A percentile compares a stretch with the other conserved stretches of the same genome.
Evolutionary conservation across 2,113 vertebrate genomes (phyloP).

Genomic region (Hypomesus transpacificus): DNA sequence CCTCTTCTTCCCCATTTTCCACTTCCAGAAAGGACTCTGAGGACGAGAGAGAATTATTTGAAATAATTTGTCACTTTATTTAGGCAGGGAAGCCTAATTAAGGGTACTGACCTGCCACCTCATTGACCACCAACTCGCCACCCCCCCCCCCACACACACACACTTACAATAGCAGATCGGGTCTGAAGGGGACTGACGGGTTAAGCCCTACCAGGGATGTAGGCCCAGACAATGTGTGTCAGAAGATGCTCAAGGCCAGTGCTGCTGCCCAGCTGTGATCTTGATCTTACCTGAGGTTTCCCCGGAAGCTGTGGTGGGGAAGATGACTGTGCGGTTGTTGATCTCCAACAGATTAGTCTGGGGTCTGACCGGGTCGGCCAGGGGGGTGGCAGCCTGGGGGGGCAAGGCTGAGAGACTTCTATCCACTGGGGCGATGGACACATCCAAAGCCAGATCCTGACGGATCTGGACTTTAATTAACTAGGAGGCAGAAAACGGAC

Average conservation of each 20-base stretch:
- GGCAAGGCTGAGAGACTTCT: slow-evolving; percentile 49
- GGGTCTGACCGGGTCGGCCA: slow-evolving; percentile 60
- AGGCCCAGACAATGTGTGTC: too few relatives aligned
- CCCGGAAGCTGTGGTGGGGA: slow-evolving; percentile 77
- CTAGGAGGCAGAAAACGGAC: slow-evolving; percentile 52
- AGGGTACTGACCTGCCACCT: background rate
- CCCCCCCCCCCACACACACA: too few relatives aligned
- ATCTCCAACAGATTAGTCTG: slow-evolving; percentile 72
- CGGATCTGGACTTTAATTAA: slow-evolving; percentile 85
- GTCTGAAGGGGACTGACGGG: too few relatives aligned
- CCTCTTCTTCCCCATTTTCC: slow-evolving; percentile 77
- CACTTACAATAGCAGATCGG: too few relatives aligned
- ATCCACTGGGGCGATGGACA: slow-evolving; percentile 55
- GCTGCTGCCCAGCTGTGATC: background rate
- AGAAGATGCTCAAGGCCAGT: too few relatives aligned
- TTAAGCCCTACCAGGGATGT: too few relatives aligned
- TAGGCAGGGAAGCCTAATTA: background rate
- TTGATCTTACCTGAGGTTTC: slow-evolving; percentile 81
- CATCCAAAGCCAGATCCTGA: slow-evolving; percentile 64
- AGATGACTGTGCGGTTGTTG: slow-evolving; percentile 77
- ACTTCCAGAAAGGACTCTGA: slow-evolving; percentile 80
- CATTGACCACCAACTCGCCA: too few relatives aligned
- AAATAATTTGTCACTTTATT: background rate
- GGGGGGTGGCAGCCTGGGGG: slow-evolving; percentile 64
- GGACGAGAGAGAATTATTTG: background rate